Conservation (phyloP, 2,888 invertebrate species). For the Tiliacea citrago region DNA sequence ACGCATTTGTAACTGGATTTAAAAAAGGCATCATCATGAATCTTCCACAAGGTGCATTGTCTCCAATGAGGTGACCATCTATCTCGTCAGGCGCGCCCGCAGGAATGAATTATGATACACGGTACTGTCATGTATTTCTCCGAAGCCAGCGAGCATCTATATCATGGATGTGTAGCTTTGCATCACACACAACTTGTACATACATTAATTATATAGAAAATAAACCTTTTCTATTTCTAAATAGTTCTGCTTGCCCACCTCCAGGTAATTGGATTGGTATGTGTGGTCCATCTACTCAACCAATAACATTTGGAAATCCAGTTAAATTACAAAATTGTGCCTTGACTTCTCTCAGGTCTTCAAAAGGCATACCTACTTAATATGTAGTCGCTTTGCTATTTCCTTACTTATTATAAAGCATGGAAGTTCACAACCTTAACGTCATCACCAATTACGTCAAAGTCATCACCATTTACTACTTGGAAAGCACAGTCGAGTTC, state of each 20-base stretch:
- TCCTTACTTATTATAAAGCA: too few relatives aligned
- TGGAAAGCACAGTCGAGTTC: too few relatives aligned
- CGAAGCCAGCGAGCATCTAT: not conserved
- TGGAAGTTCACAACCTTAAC: too few relatives aligned
- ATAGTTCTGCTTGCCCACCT: conserved; percentile 30
- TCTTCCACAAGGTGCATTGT: conserved; percentile 30
- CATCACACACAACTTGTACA: not conserved
- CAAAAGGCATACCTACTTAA: too few relatives aligned
- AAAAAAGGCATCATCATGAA: conserved; percentile 37
- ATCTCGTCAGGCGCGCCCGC: conserved; percentile 17
- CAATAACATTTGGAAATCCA: conserved; percentile 1
- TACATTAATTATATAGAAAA: conserved; percentile 5
- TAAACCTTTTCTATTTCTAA: conserved; percentile 35
- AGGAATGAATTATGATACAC: conserved; percentile 28
- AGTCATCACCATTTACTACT: too few relatives aligned
- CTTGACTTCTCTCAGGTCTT: too few relatives aligned
- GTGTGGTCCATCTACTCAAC: conserved; percentile 10
- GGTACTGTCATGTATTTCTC: conserved; percentile 17
- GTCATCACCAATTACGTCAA: too few relatives aligned
- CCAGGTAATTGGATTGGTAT: conserved; percentile 42
- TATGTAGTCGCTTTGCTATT: too few relatives aligned
- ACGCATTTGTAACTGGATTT: conserved; percentile 38
- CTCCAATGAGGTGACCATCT: conserved; percentile 37
- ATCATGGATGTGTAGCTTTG: conserved; percentile 5
- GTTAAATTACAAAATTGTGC: not conserved